phyloP scores from a whole-genome alignment of 2,797 vertebrate species.

The Clarias pachynema region DNA sequence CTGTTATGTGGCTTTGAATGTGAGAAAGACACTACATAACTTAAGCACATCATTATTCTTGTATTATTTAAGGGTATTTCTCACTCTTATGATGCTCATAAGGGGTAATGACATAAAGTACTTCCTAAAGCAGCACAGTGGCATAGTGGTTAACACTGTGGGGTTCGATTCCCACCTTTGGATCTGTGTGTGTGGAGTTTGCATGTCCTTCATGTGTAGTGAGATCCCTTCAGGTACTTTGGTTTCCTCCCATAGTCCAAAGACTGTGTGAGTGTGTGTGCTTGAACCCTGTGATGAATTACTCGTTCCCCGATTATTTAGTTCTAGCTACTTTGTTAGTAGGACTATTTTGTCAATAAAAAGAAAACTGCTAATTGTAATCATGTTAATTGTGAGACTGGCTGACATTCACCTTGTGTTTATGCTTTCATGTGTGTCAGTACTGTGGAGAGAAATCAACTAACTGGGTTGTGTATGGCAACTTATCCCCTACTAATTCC shows the following conservation, averaged over 20 bases:
- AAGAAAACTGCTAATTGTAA: not conserved
- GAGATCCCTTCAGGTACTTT: no score
- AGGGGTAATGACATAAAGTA: not conserved
- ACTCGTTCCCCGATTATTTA: no score
- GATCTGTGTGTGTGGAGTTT: no score
- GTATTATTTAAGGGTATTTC: not conserved
- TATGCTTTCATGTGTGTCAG: not conserved
- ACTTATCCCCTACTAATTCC: not conserved
- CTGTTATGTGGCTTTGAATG: not conserved
- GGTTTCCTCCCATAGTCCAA: no score
- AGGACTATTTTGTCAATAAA: not conserved
- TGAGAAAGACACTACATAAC: not conserved
- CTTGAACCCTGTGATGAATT: no score
- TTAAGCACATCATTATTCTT: no score
- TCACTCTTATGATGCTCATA: not conserved
- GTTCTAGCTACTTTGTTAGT: no score
- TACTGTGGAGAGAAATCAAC: not conserved
- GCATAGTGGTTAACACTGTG: no score
- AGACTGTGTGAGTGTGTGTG: no score
- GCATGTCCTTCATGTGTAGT: no score
- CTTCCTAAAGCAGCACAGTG: no score
- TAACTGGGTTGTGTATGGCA: not conserved
- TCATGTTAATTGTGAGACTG: not conserved
- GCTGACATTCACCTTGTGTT: not conserved
- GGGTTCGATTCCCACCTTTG: no score